Conservation (phyloP, 2,113 vertebrate species). For the Ancistrus triradiatus region DNA sequence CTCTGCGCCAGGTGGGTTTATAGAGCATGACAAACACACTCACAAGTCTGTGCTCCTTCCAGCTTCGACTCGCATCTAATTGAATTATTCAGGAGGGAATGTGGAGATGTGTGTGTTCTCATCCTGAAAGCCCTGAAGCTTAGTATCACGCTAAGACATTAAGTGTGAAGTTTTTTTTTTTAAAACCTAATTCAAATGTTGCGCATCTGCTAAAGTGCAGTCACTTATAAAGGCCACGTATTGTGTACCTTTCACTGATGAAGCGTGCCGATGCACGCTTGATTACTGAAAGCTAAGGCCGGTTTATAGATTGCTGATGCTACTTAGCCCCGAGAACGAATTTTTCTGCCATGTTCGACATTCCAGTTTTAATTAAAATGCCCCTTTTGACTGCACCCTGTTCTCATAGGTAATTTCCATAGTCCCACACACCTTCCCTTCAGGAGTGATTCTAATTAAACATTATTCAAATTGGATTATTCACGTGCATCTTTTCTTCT, state of each 20-base stretch:
- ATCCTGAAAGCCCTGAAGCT: slow-evolving; percentile 39
- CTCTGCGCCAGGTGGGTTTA: slow-evolving; percentile 44
- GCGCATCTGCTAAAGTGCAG: slow-evolving; percentile 25
- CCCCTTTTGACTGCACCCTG: slow-evolving; percentile 36
- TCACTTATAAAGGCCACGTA: slow-evolving; percentile 32
- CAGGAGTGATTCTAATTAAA: slow-evolving; percentile 38
- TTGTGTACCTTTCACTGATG: slow-evolving; percentile 25
- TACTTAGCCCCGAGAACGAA: slow-evolving; percentile 8
- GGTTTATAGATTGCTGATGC: slow-evolving; percentile 8
- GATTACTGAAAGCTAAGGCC: slow-evolving; percentile 2
- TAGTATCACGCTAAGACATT: slow-evolving; percentile 31
- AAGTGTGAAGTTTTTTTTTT: slow-evolving; percentile 25
- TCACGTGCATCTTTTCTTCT: slow-evolving; percentile 28
- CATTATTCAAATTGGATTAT: slow-evolving; percentile 42
- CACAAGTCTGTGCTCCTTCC: slow-evolving; percentile 50
- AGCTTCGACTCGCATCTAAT: slow-evolving; percentile 51
- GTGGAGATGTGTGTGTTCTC: slow-evolving; percentile 32
- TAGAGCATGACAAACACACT: slow-evolving; percentile 53
- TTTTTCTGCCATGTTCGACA: slow-evolving; percentile 17
- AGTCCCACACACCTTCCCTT: slow-evolving; percentile 26
- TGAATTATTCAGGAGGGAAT: slow-evolving; percentile 45
- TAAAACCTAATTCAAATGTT: slow-evolving; percentile 34
- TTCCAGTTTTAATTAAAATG: slow-evolving; percentile 40
- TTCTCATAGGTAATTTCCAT: slow-evolving; percentile 44
- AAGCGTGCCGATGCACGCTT: slow-evolving; percentile 17